Percentiles rank a stretch among this genome's conserved stretches.
Conservation (phyloP, 2,113 vertebrate genomes). For the Melanocharis versteri region DNA sequence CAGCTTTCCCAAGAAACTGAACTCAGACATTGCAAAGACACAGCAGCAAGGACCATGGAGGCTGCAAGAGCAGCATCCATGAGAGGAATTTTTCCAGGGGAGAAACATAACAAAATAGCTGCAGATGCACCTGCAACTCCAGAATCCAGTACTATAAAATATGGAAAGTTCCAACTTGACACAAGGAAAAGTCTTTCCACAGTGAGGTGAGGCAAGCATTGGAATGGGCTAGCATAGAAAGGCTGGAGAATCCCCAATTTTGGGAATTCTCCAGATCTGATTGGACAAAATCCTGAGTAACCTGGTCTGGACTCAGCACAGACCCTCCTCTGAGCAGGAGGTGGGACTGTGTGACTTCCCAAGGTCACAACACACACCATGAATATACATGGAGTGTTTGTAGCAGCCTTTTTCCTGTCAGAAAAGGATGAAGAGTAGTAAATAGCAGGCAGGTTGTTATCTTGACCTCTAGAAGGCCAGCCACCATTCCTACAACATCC, state of each 20-base stretch:
- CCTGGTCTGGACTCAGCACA: background rate
- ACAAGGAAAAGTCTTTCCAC: background rate
- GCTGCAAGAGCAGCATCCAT: background rate
- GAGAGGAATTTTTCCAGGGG: background rate
- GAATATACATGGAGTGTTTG: background rate
- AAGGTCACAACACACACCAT: background rate
- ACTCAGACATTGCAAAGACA: background rate
- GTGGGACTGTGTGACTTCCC: background rate
- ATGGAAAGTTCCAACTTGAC: background rate
- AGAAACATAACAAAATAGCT: background rate
- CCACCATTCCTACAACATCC: slow-evolving; percentile 55
- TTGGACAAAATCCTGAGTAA: background rate
- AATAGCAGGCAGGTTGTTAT: slow-evolving; percentile 45
- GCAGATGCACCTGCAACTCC: background rate
- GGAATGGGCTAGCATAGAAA: background rate
- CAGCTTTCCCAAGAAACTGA: background rate
- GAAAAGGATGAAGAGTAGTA: slow-evolving; percentile 28
- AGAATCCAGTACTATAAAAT: background rate
- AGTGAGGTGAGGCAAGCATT: background rate
- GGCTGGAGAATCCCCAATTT: background rate
- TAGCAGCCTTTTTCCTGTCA: slow-evolving; percentile 33
- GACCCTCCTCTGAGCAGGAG: background rate
- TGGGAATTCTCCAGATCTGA: background rate
- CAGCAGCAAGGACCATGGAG: background rate
- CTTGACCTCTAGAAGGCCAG: slow-evolving; percentile 50